Base-by-base conservation (phyloP, 2,797 vertebrate species). In the Sorex maritimensis region DNA sequence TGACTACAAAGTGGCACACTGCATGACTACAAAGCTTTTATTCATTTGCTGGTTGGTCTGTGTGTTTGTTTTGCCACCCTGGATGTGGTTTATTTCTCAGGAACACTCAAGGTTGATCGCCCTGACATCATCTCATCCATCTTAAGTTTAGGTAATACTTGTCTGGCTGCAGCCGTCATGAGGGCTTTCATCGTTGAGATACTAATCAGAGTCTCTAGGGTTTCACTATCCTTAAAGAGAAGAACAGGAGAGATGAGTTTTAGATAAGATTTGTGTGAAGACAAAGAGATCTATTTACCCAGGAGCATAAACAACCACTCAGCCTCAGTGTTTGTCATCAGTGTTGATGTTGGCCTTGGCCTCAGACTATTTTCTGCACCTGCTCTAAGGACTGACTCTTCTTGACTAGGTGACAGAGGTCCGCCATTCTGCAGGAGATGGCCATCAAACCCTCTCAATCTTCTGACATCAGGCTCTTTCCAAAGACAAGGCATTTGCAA, bases 31-130 rank as follows among this genome's bases (percentile, higher is more conserved):
- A 26, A 75, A 58, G 24, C 17, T 58, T 72, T 55, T n/a, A 46
- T 86, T 90, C 91, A 69, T 75, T 80, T 52, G 65, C 23, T 93
- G 49, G 49, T 49, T 38, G 12, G 10, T 49, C 80, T 71, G 21
- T 58, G 14, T n/a, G 30, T 86, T 87, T 72, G 71, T 44, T 79
- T 81, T 75, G 34, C 19, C 61, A 68, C 58, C 26, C 26, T 63
- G 7, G 24, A 69, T 86, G 9, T 21, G 81, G 68, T 92, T 90
- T 92, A 79, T 58, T 72, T 44, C 67, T 92, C 14, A 26, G 55
- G 28, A 69, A 78, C 41, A 14, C 52, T 52, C 71, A 88, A 72
- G 26, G 38, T 75, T 79, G 41, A 19, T 63, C 65, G 69, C 11
- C 10, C 8, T 90, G 23, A 34, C 63, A 65, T 41, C 38, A 65